phyloP scores from a whole-genome alignment of 2,888 invertebrate genomes.

The Drosophila meridionalis region DNA sequence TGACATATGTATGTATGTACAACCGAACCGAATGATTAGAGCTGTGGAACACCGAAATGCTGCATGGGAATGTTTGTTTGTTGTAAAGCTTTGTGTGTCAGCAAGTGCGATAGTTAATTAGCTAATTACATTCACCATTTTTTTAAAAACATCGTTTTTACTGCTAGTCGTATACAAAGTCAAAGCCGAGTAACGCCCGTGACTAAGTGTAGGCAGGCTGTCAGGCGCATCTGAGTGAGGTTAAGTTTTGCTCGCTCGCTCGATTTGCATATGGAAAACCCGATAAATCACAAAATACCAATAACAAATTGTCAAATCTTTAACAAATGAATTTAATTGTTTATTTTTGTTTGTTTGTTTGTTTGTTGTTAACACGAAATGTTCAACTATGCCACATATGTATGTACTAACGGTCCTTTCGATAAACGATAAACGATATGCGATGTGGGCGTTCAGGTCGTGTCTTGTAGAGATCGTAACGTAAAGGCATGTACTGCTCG shows the following conservation, averaged over 20 bases:
- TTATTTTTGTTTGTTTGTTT: slow-evolving; percentile 42
- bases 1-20: neutral
- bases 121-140: neutral
- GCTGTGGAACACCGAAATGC: slow-evolving; percentile 13
- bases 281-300: neutral
- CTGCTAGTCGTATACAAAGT: slow-evolving; percentile 1
- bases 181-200: neutral
- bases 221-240: slow-evolving; percentile 8
- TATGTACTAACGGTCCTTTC: slow-evolving; percentile 12
- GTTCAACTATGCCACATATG: slow-evolving; percentile 17
- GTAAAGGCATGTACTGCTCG: slow-evolving; percentile 78
- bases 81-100: slow-evolving; percentile 67
- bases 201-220: slow-evolving; percentile 5
- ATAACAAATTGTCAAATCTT: slow-evolving; percentile 20
- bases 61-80: slow-evolving; percentile 74
- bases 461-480: slow-evolving; percentile 82
- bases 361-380: slow-evolving; percentile 42
- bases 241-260: neutral
- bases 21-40: neutral
- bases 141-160: neutral
- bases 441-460: slow-evolving; percentile 78
- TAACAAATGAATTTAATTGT: slow-evolving; percentile 43
- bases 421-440: slow-evolving; percentile 42
- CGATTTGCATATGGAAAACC: neutral
- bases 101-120: slow-evolving; percentile 26